Base-by-base conservation (phyloP, 2,797 vertebrate genomes). In the Simalia tracyae region DNA sequence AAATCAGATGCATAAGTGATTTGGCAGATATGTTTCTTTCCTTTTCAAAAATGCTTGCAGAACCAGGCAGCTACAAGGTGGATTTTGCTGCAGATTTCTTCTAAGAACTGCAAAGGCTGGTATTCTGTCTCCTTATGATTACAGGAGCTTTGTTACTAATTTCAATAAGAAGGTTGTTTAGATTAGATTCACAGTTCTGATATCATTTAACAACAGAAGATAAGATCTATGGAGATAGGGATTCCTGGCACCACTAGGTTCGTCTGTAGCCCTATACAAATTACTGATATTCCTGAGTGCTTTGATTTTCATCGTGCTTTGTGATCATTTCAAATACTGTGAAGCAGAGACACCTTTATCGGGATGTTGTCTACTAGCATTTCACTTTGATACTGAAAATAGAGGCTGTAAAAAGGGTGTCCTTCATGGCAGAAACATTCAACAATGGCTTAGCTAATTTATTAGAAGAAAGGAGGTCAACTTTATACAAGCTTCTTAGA, bases 311-410 rank as follows among this genome's bases (percentile, higher is more conserved):
- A 8, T 46, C 26, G 10, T 50, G 10, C 2, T 64, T 14, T 88
- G 50, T 50, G 10, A 64, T 64, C n/a, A 54, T 54, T 50, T 54
- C 87, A 88, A 64, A 66, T 50, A 66, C 46, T 88, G 7, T 28
- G 5, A 57, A n/a, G 10, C 15, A 57, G 63, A 2, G 9, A 72
- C 7, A 57, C 8, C 7, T 91, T 66, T 22, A 90, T 54, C 5
- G 6, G 50, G 6, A 54, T 54, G 50, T 50, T 54, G 22, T 17
- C 56, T 86, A 36, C 28, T 64, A 31, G 8, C 15, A n/a, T 56
- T 81, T 87, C 54, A 63, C 10, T 89, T 31, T 90, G 92, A 19
- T 87, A 68, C 54, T 91, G 11, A 1, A 92, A 66, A 66, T n/a
- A 14, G 28, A 50, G 46, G 5, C 36, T 46, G 22, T 63, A 10